These are phyloP conservation scores for Imbricaverruca yamaguchii DNA, from an alignment of 2,888 invertebrate species.

Conservation along the genomic window DNA sequence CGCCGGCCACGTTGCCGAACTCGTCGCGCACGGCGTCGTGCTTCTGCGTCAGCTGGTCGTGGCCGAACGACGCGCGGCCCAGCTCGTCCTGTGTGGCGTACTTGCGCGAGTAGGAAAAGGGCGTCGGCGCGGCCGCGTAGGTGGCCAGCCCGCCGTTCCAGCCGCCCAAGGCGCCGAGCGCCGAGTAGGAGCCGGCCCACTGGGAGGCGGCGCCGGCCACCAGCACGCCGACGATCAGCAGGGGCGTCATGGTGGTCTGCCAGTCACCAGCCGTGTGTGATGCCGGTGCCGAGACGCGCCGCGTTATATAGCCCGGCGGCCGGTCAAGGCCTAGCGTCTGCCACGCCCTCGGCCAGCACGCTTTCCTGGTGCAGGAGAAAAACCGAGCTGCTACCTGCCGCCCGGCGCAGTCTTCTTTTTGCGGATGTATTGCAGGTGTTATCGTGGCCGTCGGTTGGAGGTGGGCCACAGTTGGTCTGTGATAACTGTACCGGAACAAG, in stretches of 20 bases:
- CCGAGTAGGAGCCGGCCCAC: neutral
- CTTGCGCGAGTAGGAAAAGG: slow-evolving; percentile 22
- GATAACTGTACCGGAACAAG: too few relatives aligned
- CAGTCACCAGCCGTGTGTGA: slow-evolving; percentile 7
- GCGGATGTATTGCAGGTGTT: too few relatives aligned
- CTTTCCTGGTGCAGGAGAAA: neutral
- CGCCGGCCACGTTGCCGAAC: slow-evolving; percentile 3
- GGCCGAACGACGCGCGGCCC: slow-evolving; percentile 4
- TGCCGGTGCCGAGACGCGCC: neutral
- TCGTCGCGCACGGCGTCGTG: slow-evolving; percentile 4
- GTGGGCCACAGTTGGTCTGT: too few relatives aligned
- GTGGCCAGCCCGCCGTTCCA: neutral
- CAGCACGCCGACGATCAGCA: neutral
- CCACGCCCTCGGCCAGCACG: neutral
- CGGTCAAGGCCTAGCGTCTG: neutral
- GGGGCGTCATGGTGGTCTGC: neutral
- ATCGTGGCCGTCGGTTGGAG: neutral
- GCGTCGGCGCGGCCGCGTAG: neutral
- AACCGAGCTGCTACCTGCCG: neutral
- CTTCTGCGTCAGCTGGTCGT: neutral
- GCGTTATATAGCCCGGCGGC: neutral
- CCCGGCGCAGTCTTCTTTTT: neutral
- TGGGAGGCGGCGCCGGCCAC: neutral
- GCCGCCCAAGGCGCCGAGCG: neutral
- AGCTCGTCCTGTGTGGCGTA: slow-evolving; percentile 30